Evolutionary conservation across 2,888 invertebrate species (phyloP).

Genomic region (Temnothorax ravouxi): DNA sequence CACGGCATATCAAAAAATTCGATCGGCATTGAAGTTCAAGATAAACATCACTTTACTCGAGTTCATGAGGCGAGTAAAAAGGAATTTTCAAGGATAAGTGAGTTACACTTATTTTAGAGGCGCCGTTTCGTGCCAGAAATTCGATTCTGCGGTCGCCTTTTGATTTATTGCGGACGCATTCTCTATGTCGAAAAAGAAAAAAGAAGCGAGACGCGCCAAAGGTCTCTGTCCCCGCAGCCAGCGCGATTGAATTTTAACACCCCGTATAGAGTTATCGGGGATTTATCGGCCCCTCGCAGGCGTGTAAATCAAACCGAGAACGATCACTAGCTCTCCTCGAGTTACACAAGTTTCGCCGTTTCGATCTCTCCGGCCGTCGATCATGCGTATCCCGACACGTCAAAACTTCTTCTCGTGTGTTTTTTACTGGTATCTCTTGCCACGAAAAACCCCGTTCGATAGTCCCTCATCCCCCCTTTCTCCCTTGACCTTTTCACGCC

Average conservation of each 20-base stretch:
- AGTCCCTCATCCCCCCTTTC: neutral
- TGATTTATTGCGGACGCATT: slow-evolving; percentile 25
- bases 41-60: slow-evolving; percentile 9
- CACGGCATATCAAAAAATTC: neutral
- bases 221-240: slow-evolving; percentile 1
- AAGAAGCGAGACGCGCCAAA: slow-evolving; percentile 2
- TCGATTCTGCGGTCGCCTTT: neutral
- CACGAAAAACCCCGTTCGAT: slow-evolving; percentile 13
- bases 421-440: slow-evolving; percentile 22
- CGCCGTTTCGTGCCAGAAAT: slow-evolving; percentile 23
- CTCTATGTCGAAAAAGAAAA: neutral
- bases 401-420: slow-evolving; percentile 34
- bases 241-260: slow-evolving; percentile 50
- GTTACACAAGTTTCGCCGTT: slow-evolving; percentile 41
- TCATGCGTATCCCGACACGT: slow-evolving; percentile 24
- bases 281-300: slow-evolving; percentile 43
- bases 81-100: slow-evolving; percentile 21
- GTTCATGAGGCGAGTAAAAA: neutral
- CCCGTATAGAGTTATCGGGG: slow-evolving; percentile 44
- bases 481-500: slow-evolving; percentile 9
- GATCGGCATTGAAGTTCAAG: neutral
- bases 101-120: slow-evolving; percentile 10
- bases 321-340: slow-evolving; percentile 41
- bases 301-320: slow-evolving; percentile 50
- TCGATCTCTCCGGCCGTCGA: slow-evolving; percentile 18